Conservation (phyloP, 2,113 vertebrate genomes). For the Solenodon paradoxus region DNA sequence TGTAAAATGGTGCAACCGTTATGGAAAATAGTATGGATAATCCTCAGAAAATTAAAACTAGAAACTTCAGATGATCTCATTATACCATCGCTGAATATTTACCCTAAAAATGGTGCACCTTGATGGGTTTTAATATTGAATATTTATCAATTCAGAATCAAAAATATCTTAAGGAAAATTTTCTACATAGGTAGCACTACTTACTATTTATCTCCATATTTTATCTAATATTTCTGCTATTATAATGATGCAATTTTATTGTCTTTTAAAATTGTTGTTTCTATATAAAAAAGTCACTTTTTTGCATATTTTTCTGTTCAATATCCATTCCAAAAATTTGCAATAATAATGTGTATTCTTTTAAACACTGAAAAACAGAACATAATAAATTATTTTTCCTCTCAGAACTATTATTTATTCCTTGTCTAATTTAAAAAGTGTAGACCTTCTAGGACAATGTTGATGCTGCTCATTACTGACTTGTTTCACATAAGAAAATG, state of each 20-base stretch:
- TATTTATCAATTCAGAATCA: no score
- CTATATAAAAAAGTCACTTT: not conserved
- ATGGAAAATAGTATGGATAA: no score
- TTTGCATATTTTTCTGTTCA: not conserved
- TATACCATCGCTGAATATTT: no score
- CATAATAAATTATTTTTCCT: not conserved
- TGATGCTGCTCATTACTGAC: not conserved
- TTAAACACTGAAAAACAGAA: not conserved
- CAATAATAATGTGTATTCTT: not conserved
- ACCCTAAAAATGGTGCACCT: no score
- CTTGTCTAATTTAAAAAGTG: not conserved
- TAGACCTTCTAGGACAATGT: not conserved
- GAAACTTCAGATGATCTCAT: no score
- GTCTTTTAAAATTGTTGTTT: not conserved
- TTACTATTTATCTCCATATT: not conserved
- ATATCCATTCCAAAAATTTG: not conserved
- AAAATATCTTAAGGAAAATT: no score
- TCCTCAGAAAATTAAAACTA: no score
- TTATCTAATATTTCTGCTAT: not conserved
- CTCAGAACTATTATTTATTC: not conserved
- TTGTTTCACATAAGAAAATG: not conserved
- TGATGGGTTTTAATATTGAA: no score
- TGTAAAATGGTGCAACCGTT: no score
- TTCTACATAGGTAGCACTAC: not conserved
- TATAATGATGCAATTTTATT: not conserved